Evolutionary conservation across 1,140 invertebrate genomes (phyloP).

Genomic region (Cotesia glomerata): DNA sequence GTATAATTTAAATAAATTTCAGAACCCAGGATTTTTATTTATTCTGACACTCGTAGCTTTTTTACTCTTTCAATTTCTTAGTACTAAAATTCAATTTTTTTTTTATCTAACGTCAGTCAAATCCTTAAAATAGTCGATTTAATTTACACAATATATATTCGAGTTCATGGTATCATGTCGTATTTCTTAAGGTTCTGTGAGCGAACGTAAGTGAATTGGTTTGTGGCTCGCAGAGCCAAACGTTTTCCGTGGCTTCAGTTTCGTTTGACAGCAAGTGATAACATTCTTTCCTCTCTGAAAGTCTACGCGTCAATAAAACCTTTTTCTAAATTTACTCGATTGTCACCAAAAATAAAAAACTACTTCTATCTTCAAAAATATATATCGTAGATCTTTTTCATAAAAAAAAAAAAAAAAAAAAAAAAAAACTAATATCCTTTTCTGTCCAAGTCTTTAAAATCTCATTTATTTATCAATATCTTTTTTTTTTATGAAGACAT

Average conservation of each 20-base stretch:
- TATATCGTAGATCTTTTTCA: no score
- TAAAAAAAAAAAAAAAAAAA: no score
- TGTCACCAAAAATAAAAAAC: neutral
- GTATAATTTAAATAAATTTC: no score
- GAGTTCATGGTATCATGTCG: conserved; percentile 1
- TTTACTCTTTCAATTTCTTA: conserved; percentile 7
- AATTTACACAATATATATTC: neutral
- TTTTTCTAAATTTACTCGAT: neutral
- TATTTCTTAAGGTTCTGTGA: conserved; percentile 7
- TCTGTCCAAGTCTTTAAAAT: no score
- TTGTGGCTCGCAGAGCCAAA: conserved; percentile 28
- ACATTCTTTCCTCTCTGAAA: conserved; percentile 2
- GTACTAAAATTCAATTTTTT: neutral
- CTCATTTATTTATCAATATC: no score
- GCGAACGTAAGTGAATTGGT: conserved; percentile 29
- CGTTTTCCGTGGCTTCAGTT: conserved; percentile 38
- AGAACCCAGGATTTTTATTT: no score
- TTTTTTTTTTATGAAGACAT: no score
- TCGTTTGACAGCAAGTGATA: neutral
- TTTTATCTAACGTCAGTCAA: neutral
- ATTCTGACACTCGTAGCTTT: neutral
- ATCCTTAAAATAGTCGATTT: conserved; percentile 4
- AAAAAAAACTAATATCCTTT: no score
- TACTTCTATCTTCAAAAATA: no score
- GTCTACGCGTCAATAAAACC: neutral